Base-by-base conservation (phyloP, 2,113 vertebrate genomes). In the Poeciliopsis occidentalis region DNA sequence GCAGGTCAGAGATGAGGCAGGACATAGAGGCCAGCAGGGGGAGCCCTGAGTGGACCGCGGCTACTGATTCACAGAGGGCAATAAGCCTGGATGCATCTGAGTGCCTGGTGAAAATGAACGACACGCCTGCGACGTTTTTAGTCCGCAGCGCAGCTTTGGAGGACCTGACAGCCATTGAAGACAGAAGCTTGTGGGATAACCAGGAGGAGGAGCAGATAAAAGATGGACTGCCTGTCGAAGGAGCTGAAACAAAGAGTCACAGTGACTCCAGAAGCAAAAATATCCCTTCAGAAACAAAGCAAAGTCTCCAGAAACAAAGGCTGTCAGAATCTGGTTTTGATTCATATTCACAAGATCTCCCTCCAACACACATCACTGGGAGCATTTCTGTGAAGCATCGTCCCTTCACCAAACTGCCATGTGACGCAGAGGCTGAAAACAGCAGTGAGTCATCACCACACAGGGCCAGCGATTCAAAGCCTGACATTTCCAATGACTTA, bases 91-190 rank as follows among this genome's bases (percentile, higher is more conserved):
- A 94, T 7, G 90, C 88, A 41, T 64, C 90, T 3, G 88, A 89
- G 77, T 85, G 90, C 62, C 82, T 85, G 84, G 39, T 63, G 2
- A 88, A 89, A 32, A 77, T 82, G 13, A 87, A 34, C 24, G 75
- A 80, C 1, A 75, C 76, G 17, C 68, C 87, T 8, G 72, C 57
- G 19, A 57, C 64, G 34, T 78, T 88, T 69, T 73, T 94, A 19
- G 81, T 94, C 30, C 90, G 92, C 32, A 95, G 90, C 78, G 1
- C 75, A 0, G 93, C 92, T 30, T 27, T 94, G 87, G 93, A 94
- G 60, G 93, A 94, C 76, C 88, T 94, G 30, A 93, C 90, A 0
- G 67, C 85, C 32, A 92, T 94, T 11, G 92, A 81, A 7, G 80
- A 92, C 60, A 82, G 41, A 44, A 15, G 41, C 31, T 3, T 1